phyloP scores from a whole-genome alignment of 2,888 invertebrate genomes.

The Trachelus iudaicus region DNA sequence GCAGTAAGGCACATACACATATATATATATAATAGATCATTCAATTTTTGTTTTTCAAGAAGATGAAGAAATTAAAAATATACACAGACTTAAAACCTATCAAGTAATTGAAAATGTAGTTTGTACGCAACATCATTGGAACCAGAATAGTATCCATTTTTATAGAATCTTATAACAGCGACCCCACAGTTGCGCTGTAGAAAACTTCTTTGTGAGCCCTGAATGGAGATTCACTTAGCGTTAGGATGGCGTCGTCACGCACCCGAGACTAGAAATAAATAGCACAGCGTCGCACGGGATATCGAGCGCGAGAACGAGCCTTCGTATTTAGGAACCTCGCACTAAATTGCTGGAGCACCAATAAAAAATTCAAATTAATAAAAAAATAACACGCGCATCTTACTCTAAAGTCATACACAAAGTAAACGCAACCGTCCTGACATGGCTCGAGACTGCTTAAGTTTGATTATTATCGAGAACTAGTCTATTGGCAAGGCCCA shows the following conservation, averaged over 20 bases:
- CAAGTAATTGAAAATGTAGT: not conserved
- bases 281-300: not conserved
- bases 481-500: constrained; percentile 78
- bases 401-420: not conserved
- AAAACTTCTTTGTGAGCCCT: not conserved
- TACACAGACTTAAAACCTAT: not conserved
- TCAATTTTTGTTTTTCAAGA: not conserved
- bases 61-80: not conserved
- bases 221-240: not conserved
- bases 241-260: not conserved
- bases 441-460: not conserved
- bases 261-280: not conserved
- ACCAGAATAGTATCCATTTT: not conserved
- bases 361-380: not conserved
- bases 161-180: not conserved
- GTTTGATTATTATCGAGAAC: constrained; percentile 9
- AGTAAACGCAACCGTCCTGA: not conserved
- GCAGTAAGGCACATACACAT: not conserved
- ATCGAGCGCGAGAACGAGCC: not conserved
- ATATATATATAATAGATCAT: not conserved
- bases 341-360: not conserved
- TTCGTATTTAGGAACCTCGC: not conserved
- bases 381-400: not conserved
- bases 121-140: not conserved
- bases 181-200: not conserved